Evolutionary conservation across 2,113 vertebrate species (phyloP).

Genomic region (Rhinolophus ferrumequinum): DNA sequence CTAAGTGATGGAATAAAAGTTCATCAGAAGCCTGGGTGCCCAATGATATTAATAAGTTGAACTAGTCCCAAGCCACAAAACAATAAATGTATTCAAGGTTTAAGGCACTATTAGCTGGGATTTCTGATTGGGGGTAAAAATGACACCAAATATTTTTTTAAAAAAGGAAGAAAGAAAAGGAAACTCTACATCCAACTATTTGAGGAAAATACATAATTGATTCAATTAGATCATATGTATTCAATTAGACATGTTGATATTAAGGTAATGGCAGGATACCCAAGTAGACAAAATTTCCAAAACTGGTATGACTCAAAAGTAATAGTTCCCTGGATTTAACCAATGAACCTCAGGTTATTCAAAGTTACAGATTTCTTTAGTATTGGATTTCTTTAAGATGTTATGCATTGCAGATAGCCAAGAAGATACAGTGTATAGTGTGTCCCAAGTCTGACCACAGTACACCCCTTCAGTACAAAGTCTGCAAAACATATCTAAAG

Average conservation of each 20-base stretch:
- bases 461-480: not conserved
- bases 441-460: not conserved
- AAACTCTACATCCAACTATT: not conserved
- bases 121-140: not conserved
- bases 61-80: not conserved
- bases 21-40: not conserved
- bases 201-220: not conserved
- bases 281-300: not conserved
- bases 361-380: conserved; percentile 9
- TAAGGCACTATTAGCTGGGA: not conserved
- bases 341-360: not conserved
- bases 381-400: not conserved
- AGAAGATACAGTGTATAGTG: not conserved
- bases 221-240: not conserved
- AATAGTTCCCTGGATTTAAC: not conserved
- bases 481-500: not conserved
- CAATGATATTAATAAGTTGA: not conserved
- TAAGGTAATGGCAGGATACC: not conserved
- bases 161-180: not conserved
- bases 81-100: not conserved
- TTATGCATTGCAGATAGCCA: not conserved
- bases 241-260: not conserved
- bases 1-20: not conserved
- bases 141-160: not conserved
- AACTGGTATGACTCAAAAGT: not conserved